phyloP scores from a whole-genome alignment of 2,888 invertebrate species.

The Aphidius colemani region DNA sequence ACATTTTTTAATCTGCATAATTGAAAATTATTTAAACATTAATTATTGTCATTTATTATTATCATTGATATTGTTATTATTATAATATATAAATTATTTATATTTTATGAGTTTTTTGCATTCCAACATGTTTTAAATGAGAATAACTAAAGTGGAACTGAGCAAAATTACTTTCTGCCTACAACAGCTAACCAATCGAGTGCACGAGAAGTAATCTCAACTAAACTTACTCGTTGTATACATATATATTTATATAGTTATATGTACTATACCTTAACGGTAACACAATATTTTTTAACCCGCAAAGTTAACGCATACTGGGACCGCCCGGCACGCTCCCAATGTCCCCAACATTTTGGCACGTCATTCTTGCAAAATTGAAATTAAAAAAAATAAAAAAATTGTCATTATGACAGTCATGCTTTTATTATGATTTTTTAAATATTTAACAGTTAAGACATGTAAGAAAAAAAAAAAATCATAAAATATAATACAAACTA shows the following conservation, averaged over 20 bases:
- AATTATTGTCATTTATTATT: neutral
- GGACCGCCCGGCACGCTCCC: conserved; percentile 6
- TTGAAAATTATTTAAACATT: no score
- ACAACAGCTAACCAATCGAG: neutral
- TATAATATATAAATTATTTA: no score
- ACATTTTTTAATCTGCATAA: no score
- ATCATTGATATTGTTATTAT: neutral
- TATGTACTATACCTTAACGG: conserved; percentile 22
- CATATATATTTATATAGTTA: no score
- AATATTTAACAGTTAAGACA: no score
- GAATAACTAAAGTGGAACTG: neutral
- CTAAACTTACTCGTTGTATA: no score
- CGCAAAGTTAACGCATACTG: conserved; percentile 12
- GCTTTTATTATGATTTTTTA: no score
- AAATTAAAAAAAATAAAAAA: no score
- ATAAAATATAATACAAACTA: no score
- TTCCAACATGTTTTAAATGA: neutral
- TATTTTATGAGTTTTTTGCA: neutral
- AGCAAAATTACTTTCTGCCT: no score
- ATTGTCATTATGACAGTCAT: no score
- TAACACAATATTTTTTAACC: conserved; percentile 23
- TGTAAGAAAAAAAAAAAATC: no score
- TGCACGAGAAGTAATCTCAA: neutral
- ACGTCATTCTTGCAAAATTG: neutral
- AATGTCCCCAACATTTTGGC: conserved; percentile 4